A percentile compares a stretch with the other conserved stretches of the same genome.
Conservation (phyloP, 2,797 vertebrate genomes). For the Anguilla megastoma region DNA sequence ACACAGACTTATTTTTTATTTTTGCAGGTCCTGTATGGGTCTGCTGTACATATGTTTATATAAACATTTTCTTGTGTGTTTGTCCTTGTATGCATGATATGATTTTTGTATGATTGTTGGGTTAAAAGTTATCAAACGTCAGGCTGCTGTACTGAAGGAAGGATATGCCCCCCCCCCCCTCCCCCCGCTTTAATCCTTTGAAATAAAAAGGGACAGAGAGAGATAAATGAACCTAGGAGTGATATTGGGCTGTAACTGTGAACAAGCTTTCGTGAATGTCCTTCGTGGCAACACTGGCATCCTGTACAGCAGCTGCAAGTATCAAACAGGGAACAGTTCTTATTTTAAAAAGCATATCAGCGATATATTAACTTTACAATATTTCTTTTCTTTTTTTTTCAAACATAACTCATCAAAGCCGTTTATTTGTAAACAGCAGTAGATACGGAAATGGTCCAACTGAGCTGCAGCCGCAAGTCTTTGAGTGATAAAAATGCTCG, state of each 20-base stretch:
- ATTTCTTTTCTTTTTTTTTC: slow-evolving; percentile 58
- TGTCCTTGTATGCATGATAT: slow-evolving; percentile 79
- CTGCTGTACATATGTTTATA: slow-evolving; percentile 84
- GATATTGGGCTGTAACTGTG: slow-evolving; percentile 69
- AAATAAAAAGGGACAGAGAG: slow-evolving; percentile 66
- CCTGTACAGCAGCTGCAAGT: not conserved
- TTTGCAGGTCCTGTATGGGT: slow-evolving; percentile 65
- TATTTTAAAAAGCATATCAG: slow-evolving; percentile 94
- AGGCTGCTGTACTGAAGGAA: not conserved
- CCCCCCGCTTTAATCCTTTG: slow-evolving; percentile 3
- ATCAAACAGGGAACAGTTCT: slow-evolving; percentile 15
- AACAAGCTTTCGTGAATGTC: slow-evolving; percentile 77
- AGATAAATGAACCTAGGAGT: slow-evolving; percentile 60
- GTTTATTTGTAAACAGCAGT: slow-evolving; percentile 79
- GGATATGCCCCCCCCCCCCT: no score
- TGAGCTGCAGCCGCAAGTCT: slow-evolving; percentile 97
- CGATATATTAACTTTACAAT: slow-evolving; percentile 69
- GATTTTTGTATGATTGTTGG: slow-evolving; percentile 76
- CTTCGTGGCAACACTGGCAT: slow-evolving; percentile 78
- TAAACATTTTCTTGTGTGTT: slow-evolving; percentile 91
- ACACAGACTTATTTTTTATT: slow-evolving; percentile 85
- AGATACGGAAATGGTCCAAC: slow-evolving; percentile 87
- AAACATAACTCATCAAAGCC: slow-evolving; percentile 85
- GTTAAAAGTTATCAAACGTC: slow-evolving; percentile 22
- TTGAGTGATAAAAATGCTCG: slow-evolving; percentile 97